phyloP scores from a whole-genome alignment of 2,888 invertebrate species.

The Drosophila gaucha region DNA sequence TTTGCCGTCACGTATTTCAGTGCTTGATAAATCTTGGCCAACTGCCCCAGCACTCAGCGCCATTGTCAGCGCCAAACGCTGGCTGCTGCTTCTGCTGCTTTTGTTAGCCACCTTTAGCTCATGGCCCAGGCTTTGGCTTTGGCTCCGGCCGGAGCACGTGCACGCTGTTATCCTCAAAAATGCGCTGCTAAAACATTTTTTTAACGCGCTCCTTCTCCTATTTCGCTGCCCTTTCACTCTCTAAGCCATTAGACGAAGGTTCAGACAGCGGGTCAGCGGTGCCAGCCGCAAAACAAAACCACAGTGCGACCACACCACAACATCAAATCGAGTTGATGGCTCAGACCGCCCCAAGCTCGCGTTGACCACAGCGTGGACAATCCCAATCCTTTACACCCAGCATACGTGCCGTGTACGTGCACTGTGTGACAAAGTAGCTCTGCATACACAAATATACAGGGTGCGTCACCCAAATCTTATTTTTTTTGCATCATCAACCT shows the following conservation, averaged over 20 bases:
- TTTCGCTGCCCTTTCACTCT: neutral
- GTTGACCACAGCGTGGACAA: neutral
- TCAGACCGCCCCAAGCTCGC: conserved; percentile 63
- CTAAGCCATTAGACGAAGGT: conserved; percentile 32
- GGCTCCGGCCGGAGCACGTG: conserved; percentile 55
- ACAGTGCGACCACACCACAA: conserved; percentile 56
- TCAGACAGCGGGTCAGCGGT: conserved; percentile 55
- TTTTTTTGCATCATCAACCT: too few species aligned
- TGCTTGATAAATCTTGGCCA: conserved; percentile 73
- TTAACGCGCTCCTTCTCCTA: conserved; percentile 49
- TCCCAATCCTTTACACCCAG: conserved; percentile 64
- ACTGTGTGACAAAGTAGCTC: conserved; percentile 60
- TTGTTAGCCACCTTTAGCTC: conserved; percentile 60
- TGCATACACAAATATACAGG: conserved; percentile 40
- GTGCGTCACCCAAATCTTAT: conserved; percentile 16
- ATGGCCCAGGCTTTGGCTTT: neutral
- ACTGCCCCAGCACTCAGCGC: conserved; percentile 60
- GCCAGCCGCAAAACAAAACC: conserved; percentile 50
- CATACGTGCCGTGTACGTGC: conserved; percentile 64
- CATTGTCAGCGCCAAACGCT: conserved; percentile 14
- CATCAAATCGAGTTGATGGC: conserved; percentile 73
- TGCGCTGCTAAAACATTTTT: conserved; percentile 75
- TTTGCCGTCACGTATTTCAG: conserved; percentile 67
- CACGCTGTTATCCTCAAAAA: conserved; percentile 75
- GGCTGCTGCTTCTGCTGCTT: conserved; percentile 11